A percentile compares a stretch with the other conserved stretches of the same genome.
These are phyloP conservation scores for Hesperia comma DNA, from an alignment of 2,888 invertebrate species.

Conservation along the genomic window DNA sequence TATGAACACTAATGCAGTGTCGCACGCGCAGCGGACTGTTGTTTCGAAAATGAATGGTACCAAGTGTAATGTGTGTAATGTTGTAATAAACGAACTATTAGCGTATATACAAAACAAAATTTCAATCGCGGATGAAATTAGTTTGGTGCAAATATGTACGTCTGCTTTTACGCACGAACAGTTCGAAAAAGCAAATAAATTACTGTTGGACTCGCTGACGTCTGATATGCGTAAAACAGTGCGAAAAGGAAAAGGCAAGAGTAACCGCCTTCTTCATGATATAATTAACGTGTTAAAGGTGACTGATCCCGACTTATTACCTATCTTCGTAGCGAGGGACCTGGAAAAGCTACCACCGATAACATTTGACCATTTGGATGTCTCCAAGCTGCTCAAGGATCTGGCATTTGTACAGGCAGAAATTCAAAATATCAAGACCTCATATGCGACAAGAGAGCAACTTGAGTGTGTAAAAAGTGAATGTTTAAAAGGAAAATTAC, in stretches of 20 bases:
- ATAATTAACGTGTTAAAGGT: background rate
- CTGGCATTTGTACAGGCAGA: background rate
- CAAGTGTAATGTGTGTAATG: too few species aligned
- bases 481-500: conserved; percentile 1
- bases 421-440: background rate
- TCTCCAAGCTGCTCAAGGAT: background rate
- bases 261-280: background rate
- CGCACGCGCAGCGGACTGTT: too few species aligned
- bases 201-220: background rate
- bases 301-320: background rate
- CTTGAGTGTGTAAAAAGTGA: conserved; percentile 24
- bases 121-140: too few species aligned
- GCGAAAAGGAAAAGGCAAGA: conserved; percentile 3
- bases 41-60: too few species aligned
- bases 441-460: background rate
- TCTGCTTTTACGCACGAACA: background rate
- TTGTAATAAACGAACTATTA: too few species aligned
- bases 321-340: background rate
- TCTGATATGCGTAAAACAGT: background rate
- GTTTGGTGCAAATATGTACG: background rate
- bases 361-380: background rate
- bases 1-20: too few species aligned
- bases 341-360: background rate
- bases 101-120: too few species aligned
- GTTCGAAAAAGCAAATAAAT: background rate